Conservation (phyloP, 2,888 invertebrate genomes). For the Diaphora mendica region DNA sequence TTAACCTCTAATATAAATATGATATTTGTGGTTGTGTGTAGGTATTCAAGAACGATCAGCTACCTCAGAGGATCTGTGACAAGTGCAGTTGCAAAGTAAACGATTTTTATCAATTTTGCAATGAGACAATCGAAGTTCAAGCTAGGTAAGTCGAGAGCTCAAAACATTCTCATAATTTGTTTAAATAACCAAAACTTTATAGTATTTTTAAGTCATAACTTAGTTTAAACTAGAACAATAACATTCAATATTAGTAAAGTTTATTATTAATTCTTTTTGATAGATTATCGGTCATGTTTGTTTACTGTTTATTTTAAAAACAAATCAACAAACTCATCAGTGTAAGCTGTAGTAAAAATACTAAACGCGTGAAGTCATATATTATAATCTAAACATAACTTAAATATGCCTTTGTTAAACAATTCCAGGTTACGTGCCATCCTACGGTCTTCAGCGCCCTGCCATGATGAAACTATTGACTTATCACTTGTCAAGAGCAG, state of each 20-base stretch:
- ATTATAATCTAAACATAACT: neutral
- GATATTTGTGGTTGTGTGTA: constrained; percentile 64
- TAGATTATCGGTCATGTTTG: neutral
- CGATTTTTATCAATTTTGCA: constrained; percentile 90
- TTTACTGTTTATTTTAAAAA: constrained; percentile 3
- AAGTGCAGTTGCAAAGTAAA: constrained; percentile 90
- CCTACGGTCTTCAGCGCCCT: constrained; percentile 48
- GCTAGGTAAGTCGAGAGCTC: constrained; percentile 77
- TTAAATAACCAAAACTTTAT: constrained; percentile 27
- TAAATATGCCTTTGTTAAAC: neutral
- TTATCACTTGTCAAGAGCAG: constrained; percentile 64
- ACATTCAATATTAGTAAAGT: constrained; percentile 6
- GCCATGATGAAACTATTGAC: constrained; percentile 58
- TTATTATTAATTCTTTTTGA: neutral
- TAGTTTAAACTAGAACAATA: constrained; percentile 7
- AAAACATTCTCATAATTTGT: constrained; percentile 20
- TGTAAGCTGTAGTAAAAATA: neutral
- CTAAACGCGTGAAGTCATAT: neutral
- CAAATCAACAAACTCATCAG: neutral
- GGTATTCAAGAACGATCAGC: constrained; percentile 88
- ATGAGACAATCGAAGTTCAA: constrained; percentile 89
- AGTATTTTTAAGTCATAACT: constrained; percentile 28
- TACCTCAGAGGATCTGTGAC: constrained; percentile 91
- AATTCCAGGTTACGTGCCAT: constrained; percentile 64
- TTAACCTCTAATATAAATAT: constrained; percentile 49